Conservation (phyloP, 2,113 vertebrate genomes). For the Glaucidium brasilianum region DNA sequence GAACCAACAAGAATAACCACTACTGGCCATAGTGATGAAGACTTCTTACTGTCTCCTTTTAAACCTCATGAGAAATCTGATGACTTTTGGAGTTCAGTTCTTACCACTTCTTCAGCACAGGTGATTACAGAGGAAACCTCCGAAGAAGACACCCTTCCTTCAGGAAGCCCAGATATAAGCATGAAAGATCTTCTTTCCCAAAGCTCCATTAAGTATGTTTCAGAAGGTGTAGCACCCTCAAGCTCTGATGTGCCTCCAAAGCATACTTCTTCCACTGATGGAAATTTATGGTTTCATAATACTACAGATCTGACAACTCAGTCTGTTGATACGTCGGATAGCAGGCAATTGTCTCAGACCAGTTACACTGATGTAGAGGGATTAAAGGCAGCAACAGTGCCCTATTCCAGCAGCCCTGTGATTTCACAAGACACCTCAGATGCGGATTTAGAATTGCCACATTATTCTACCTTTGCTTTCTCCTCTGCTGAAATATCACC, state of each 20-base stretch:
- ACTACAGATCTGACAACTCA: neutral
- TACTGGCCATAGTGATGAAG: slow-evolving; percentile 58
- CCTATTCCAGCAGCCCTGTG: slow-evolving; percentile 46
- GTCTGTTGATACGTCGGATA: neutral
- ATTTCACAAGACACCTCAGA: slow-evolving; percentile 37
- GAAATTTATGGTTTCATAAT: slow-evolving; percentile 26
- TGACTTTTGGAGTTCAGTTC: slow-evolving; percentile 64
- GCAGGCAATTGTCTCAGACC: slow-evolving; percentile 39
- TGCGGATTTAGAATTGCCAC: slow-evolving; percentile 65
- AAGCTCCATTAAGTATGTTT: slow-evolving; percentile 43
- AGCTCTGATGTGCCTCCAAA: slow-evolving; percentile 44
- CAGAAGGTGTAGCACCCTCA: slow-evolving; percentile 50
- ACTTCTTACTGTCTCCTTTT: slow-evolving; percentile 57
- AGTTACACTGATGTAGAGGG: slow-evolving; percentile 34
- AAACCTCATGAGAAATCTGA: slow-evolving; percentile 52
- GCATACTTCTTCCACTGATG: slow-evolving; percentile 12
- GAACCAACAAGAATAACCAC: slow-evolving; percentile 62
- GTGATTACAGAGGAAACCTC: slow-evolving; percentile 48
- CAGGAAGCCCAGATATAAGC: slow-evolving; percentile 56
- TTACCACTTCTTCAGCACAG: slow-evolving; percentile 44
- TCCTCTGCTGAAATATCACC: slow-evolving; percentile 72
- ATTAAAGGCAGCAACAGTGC: slow-evolving; percentile 40
- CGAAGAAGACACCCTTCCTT: slow-evolving; percentile 59
- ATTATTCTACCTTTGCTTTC: slow-evolving; percentile 69
- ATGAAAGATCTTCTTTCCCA: slow-evolving; percentile 36